phyloP scores from a whole-genome alignment of 2,113 vertebrate genomes.

The Tachysurus vachellii region DNA sequence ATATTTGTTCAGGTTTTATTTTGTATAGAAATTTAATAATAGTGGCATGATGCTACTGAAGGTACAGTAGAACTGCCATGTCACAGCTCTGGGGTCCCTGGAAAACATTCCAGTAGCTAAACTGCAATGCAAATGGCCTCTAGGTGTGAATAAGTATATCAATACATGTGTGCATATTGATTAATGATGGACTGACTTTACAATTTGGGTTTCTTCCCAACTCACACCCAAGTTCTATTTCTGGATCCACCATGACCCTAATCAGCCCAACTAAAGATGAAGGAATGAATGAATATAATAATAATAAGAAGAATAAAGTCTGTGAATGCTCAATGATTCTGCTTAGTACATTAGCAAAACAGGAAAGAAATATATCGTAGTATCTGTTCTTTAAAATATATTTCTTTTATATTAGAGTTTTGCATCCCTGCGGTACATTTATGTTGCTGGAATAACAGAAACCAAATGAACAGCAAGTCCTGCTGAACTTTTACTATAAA shows the following conservation, averaged over 20 bases:
- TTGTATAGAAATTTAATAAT: not conserved
- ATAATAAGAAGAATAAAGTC: not conserved
- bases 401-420: not conserved
- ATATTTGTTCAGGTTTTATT: not conserved
- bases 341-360: not conserved
- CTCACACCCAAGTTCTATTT: not conserved
- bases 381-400: not conserved
- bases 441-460: not conserved
- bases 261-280: not conserved
- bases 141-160: not conserved
- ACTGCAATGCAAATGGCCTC: not conserved
- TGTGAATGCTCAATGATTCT: not conserved
- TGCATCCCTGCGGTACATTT: not conserved
- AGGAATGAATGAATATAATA: not conserved
- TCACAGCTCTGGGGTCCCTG: not conserved
- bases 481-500: not conserved
- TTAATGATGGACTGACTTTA: not conserved
- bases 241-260: not conserved
- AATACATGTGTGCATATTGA: not conserved
- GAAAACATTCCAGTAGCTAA: not conserved
- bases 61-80: not conserved
- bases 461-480: not conserved
- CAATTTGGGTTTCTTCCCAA: not conserved
- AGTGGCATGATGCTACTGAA: not conserved
- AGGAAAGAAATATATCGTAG: not conserved